A percentile compares a stretch with the other conserved stretches of the same genome.
phyloP scores from a whole-genome alignment of 2,113 vertebrate species.

The Takifugu flavidus region DNA sequence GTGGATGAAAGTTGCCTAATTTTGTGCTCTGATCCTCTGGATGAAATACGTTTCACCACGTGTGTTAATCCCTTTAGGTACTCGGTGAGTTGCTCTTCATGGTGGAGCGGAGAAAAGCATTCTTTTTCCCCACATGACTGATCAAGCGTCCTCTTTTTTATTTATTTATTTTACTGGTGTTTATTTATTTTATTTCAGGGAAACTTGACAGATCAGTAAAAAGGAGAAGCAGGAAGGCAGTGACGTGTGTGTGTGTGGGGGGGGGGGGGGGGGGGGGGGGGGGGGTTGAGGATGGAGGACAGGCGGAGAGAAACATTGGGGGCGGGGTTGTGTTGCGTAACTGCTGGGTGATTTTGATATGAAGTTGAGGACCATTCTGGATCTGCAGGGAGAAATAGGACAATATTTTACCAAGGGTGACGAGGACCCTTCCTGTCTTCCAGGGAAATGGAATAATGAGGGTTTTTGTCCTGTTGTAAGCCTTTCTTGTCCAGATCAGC shows the following conservation, averaged over 20 bases:
- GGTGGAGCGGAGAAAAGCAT: too few species aligned
- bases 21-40: constrained; percentile 24
- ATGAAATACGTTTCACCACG: constrained; percentile 27
- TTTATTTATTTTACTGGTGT: too few species aligned
- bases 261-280: not conserved
- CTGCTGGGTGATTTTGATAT: constrained; percentile 25
- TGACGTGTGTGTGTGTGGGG: not conserved
- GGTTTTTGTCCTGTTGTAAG: too few species aligned
- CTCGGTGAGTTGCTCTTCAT: too few species aligned
- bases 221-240: constrained; percentile 28
- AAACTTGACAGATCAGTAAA: constrained; percentile 51
- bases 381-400: not conserved
- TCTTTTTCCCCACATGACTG: too few species aligned
- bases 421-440: too few species aligned
- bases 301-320: constrained; percentile 19
- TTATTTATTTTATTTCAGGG: not conserved
- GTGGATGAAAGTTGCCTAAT: constrained; percentile 34
- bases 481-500: too few species aligned
- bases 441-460: too few species aligned
- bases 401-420: too few species aligned
- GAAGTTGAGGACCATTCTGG: constrained; percentile 9
- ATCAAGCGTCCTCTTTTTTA: too few species aligned
- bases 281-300: constrained; percentile 23
- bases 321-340: constrained; percentile 44
- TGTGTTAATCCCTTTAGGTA: not conserved